Conservation (phyloP, 2,888 invertebrate genomes). For the Amblyteles armatorius region DNA sequence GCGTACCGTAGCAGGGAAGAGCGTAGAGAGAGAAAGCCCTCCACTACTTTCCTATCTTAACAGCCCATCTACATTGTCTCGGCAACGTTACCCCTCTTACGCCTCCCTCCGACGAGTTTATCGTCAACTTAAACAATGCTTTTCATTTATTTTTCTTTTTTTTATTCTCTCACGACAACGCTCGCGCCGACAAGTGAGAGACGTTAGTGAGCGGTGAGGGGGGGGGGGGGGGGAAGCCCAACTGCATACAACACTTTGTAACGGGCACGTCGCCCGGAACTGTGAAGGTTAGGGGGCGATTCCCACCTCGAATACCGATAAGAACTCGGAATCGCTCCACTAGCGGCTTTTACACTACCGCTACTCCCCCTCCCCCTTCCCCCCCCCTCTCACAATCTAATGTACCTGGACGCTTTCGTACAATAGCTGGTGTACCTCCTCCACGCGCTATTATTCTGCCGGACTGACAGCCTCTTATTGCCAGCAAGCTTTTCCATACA, state of each 20-base stretch:
- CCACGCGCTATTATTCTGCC: conserved; percentile 59
- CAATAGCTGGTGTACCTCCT: conserved; percentile 33
- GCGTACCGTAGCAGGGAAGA: conserved; percentile 8
- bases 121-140: conserved; percentile 76
- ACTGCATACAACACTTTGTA: conserved; percentile 62
- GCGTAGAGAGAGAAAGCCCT: conserved; percentile 43
- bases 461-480: conserved; percentile 57
- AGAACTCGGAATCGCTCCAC: conserved; percentile 66
- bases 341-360: conserved; percentile 54
- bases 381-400: conserved; percentile 51
- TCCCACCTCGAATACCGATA: conserved; percentile 68
- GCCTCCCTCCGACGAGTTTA: conserved; percentile 74
- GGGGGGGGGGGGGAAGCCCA: conserved; percentile 18
- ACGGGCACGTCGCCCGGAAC: conserved; percentile 64
- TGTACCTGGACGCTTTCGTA: conserved; percentile 49
- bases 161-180: conserved; percentile 52
- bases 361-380: conserved; percentile 9
- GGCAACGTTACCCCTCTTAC: conserved; percentile 70
- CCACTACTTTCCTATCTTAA: conserved; percentile 80
- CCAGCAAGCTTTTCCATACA: conserved; percentile 27
- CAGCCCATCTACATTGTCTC: conserved; percentile 83
- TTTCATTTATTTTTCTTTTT: conserved; percentile 70
- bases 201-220: background rate
- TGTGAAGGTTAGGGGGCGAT: conserved; percentile 68
- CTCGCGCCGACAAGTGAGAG: conserved; percentile 5